Percentiles rank a stretch among this genome's conserved stretches.
Conservation (phyloP, 2,113 vertebrate genomes). For the Anhinga anhinga region DNA sequence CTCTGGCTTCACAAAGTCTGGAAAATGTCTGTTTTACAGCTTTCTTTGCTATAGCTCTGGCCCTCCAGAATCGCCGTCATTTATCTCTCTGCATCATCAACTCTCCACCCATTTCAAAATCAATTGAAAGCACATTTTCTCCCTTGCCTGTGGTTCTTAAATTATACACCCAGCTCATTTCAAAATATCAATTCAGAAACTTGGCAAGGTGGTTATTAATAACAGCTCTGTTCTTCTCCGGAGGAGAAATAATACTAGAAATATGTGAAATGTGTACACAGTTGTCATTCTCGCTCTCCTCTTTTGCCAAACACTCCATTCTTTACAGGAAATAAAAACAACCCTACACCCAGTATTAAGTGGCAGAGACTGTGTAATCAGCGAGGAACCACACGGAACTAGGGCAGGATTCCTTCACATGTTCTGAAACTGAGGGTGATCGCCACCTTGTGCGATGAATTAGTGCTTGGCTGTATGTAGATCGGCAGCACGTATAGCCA, state of each 20-base stretch:
- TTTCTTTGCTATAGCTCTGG: background rate
- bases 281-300: constrained; percentile 34
- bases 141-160: constrained; percentile 17
- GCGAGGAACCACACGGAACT: background rate
- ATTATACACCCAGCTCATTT: constrained; percentile 28
- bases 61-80: background rate
- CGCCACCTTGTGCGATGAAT: background rate
- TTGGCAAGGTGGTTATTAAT: constrained; percentile 60
- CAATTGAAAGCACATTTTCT: constrained; percentile 45
- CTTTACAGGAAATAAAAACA: constrained; percentile 32
- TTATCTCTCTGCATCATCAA: constrained; percentile 17
- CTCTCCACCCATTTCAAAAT: constrained; percentile 7
- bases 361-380: background rate
- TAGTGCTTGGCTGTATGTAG: background rate
- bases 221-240: constrained; percentile 22
- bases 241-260: constrained; percentile 36
- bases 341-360: background rate
- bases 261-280: constrained; percentile 54
- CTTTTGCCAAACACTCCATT: constrained; percentile 13
- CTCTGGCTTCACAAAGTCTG: background rate
- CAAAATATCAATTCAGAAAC: constrained; percentile 44
- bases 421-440: background rate
- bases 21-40: background rate
- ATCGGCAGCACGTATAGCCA: background rate
- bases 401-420: background rate